phyloP scores from a whole-genome alignment of 1,140 invertebrate genomes.

The Pogonomyrmex californicus region DNA sequence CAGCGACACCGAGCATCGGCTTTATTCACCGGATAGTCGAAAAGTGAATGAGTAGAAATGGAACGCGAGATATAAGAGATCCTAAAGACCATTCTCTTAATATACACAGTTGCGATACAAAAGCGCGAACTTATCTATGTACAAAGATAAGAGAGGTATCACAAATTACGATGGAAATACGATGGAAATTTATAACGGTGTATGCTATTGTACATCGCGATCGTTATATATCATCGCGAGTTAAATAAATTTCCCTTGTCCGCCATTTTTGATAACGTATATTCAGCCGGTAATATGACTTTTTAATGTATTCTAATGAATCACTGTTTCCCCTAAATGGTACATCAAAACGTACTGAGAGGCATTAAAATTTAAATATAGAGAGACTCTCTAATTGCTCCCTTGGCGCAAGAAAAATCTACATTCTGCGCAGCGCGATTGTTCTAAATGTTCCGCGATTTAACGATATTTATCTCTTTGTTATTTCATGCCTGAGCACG shows the following conservation, averaged over 20 bases:
- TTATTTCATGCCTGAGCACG: constrained; percentile 55
- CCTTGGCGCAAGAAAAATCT: constrained; percentile 40
- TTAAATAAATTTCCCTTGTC: constrained; percentile 37
- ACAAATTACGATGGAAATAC: constrained; percentile 36
- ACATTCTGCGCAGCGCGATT: constrained; percentile 13
- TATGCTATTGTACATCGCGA: constrained; percentile 6
- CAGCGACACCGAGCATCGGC: not conserved
- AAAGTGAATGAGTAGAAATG: not conserved
- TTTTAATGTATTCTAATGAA: constrained; percentile 43
- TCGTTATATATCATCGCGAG: constrained; percentile 7
- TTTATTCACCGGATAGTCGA: not conserved
- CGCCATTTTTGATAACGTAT: constrained; percentile 29
- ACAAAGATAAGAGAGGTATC: constrained; percentile 18
- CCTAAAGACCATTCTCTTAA: not conserved
- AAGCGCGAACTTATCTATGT: constrained; percentile 11
- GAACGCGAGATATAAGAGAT: constrained; percentile 1
- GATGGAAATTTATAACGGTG: constrained; percentile 29
- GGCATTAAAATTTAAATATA: constrained; percentile 53
- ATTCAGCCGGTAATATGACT: constrained; percentile 23
- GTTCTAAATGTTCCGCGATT: constrained; percentile 35
- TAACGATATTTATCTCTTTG: constrained; percentile 45
- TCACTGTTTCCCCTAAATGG: constrained; percentile 3
- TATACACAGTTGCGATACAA: constrained; percentile 1
- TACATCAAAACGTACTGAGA: constrained; percentile 41
- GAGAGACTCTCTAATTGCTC: constrained; percentile 36